Evolutionary conservation across 2,888 invertebrate species (phyloP), one percentile per base, ranked within the genome.

Genomic region (Phragmatobia fuliginosa): DNA sequence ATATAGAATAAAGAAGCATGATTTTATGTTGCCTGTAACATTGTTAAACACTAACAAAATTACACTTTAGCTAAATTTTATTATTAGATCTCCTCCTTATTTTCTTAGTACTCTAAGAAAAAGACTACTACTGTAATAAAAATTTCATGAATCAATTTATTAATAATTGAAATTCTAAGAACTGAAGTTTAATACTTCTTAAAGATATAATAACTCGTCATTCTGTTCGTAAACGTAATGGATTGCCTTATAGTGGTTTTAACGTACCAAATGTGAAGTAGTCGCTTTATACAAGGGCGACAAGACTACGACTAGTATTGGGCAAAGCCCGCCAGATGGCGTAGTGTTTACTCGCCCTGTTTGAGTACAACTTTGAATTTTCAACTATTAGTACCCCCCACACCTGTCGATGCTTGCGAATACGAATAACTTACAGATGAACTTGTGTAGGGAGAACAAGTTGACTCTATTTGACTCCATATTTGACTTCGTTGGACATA

Each of bases 301-400:
- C 83, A 83, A 85, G 84, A 80, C 84, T 82, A 80, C 83, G 85
- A 71, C 83, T 81, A 87, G 88, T 87, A 87, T 86, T 83, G 85
- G 83, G 85, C 86, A 89, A 91, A 90, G 87, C 83, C 78, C 87
- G 92, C 87, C 94, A 95, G 94, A 94, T 95, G 94, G 94, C 90
- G 88, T 90, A 95, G 94, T 95, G 94, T 95, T 95, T 95, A 88
- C 92, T 73, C 89, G 85, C 81, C 81, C 87, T 89, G 90, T 92
- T 94, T 89, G 91, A 91, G 90, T 84, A 88, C 88, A 92, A 94
- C 90, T 95, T 94, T 93, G 94, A 94, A 93, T 92, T 94, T 92
- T 88, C 87, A 93, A 93, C 94, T 93, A 92, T 92, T 92, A 91
- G 79, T 81, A 65, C 75, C 82, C 86, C 84, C 86, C 86, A 76